Evolutionary conservation across 2,888 invertebrate genomes (phyloP).

Genomic region (Gasteruption jaculator): DNA sequence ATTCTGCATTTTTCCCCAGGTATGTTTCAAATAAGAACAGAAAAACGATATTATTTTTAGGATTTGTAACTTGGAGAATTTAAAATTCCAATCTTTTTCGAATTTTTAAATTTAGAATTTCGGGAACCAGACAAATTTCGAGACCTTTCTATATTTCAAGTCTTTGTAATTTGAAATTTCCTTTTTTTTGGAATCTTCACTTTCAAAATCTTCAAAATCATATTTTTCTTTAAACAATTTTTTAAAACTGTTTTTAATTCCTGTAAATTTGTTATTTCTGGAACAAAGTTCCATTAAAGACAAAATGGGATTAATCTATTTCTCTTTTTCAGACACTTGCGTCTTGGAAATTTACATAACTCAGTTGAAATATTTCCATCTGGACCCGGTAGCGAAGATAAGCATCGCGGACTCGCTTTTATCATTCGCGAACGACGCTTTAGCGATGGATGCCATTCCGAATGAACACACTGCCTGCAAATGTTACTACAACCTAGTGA

Average conservation of each 20-base stretch:
- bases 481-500: slow-evolving; percentile 37
- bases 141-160: too few species aligned
- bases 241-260: too few species aligned
- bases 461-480: too few species aligned
- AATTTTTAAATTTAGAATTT: too few species aligned
- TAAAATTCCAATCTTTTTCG: too few species aligned
- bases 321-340: slow-evolving; percentile 37
- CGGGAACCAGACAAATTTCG: too few species aligned
- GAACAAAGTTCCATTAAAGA: too few species aligned
- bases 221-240: slow-evolving; percentile 3
- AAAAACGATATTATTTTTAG: neutral
- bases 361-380: slow-evolving; percentile 37
- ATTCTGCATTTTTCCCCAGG: slow-evolving; percentile 37
- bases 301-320: too few species aligned
- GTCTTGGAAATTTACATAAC: slow-evolving; percentile 37
- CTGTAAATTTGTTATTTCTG: too few species aligned
- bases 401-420: slow-evolving; percentile 34
- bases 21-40: slow-evolving; percentile 16
- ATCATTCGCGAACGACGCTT: slow-evolving; percentile 30
- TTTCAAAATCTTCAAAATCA: neutral
- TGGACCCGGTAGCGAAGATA: slow-evolving; percentile 36
- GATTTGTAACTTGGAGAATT: too few species aligned
- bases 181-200: neutral
- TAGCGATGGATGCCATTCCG: slow-evolving; percentile 34
- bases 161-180: neutral